A percentile compares a stretch with the other conserved stretches of the same genome.
Conservation (phyloP, 2,797 vertebrate species). For the Sebastes kiyomatsui region DNA sequence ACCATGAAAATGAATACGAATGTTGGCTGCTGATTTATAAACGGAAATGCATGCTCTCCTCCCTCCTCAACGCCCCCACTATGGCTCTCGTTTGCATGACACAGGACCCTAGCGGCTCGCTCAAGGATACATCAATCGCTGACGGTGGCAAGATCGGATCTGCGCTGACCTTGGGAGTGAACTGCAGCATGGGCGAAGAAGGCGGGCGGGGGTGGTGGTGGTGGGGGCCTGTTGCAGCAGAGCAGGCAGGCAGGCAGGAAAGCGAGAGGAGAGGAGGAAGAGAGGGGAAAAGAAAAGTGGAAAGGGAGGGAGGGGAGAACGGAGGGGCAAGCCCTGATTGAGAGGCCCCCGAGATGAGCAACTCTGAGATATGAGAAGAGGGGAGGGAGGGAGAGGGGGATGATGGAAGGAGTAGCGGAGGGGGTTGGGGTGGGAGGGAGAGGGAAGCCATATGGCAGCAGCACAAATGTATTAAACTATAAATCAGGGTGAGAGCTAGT, state of each 20-base stretch:
- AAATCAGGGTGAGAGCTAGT: slow-evolving; percentile 74
- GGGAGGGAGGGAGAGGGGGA: slow-evolving; percentile 38
- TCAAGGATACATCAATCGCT: slow-evolving; percentile 79
- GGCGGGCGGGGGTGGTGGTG: neutral
- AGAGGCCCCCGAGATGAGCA: slow-evolving; percentile 76
- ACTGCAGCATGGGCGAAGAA: slow-evolving; percentile 55
- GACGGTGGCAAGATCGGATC: slow-evolving; percentile 86
- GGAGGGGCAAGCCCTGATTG: slow-evolving; percentile 66
- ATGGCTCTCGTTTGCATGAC: slow-evolving; percentile 59
- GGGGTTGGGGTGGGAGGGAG: slow-evolving; percentile 27
- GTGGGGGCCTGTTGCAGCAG: slow-evolving; percentile 48
- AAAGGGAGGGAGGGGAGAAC: slow-evolving; percentile 29
- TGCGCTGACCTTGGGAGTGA: slow-evolving; percentile 87
- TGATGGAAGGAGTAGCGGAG: slow-evolving; percentile 51
- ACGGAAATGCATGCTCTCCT: slow-evolving; percentile 21
- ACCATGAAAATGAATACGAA: slow-evolving; percentile 48
- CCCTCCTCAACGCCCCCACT: neutral
- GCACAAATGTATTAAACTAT: slow-evolving; percentile 84
- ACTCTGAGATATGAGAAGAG: slow-evolving; percentile 67
- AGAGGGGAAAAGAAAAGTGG: slow-evolving; percentile 22
- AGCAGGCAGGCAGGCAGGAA: slow-evolving; percentile 5
- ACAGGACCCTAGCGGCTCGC: slow-evolving; percentile 51
- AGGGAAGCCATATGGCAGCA: slow-evolving; percentile 79
- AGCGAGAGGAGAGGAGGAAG: slow-evolving; percentile 17
- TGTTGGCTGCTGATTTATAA: slow-evolving; percentile 27